Base-by-base conservation (phyloP, 2,113 vertebrate genomes). In the Lagopus leucura region DNA sequence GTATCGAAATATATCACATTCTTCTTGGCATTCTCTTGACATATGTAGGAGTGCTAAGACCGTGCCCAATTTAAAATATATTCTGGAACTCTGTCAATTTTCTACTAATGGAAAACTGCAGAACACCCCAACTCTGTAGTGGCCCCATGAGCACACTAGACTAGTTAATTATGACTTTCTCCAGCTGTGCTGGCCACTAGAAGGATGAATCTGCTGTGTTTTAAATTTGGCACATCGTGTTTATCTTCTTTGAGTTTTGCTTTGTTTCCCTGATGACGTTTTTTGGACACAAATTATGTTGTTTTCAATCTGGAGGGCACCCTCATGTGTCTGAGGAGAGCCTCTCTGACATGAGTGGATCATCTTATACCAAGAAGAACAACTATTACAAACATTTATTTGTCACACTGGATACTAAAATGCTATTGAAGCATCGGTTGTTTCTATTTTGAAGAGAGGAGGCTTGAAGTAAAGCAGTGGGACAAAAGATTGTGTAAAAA, bases 31-130 rank as follows among this genome's bases (percentile, higher is more conserved):
- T 94, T 87, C 61, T 67, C 38, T 58, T 95, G 65, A 24, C 43
- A 30, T 82, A 48, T 40, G 70, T 75, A 86, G 18, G 66, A 70
- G 24, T 48, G 28, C 21, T 63, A 94, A 86, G 42, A 58, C 57
- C 32, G 79, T 20, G 34, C 45, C 15, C 16, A 65, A 47, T 27
- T 83, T 86, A 77, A 94, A 91, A 86, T 67, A 11, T 52, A 32
- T 78, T 89, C 75, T 93, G 88, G 76, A 92, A 80, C 38, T 90
- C 55, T 72, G 27, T 42, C 80, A 92, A 14, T 87, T 78, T 90
- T 94, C 40, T 84, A 4, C 32, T 92, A 66, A 87, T 58, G 40
- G 54, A 95, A 92, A 85, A 88, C 19, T 72, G 48, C 57, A 79
- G n/a, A 64, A 63, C 16, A 79, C 38, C 36, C 8, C 27, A 73